Evolutionary conservation across 2,888 invertebrate genomes (phyloP).

Genomic region (Teleogryllus oceanicus): DNA sequence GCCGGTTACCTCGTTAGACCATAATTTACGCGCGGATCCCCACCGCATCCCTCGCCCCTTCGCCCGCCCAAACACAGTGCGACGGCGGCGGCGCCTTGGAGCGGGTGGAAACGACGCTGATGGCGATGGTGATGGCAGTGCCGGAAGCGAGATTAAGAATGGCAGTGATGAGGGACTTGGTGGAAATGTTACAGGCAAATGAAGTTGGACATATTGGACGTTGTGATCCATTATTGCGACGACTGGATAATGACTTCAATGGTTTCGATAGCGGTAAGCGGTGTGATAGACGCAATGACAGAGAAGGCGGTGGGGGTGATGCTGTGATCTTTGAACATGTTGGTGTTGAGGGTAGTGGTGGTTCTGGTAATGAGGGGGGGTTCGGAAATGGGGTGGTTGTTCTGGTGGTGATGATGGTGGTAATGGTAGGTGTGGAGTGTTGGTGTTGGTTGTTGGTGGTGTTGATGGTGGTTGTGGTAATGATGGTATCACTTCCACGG

Average conservation of each 20-base stretch:
- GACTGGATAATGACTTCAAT: not conserved
- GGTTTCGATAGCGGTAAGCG: not conserved
- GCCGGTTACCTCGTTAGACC: not conserved
- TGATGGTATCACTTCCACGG: too few species aligned
- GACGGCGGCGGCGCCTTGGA: too few species aligned
- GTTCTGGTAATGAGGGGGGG: not conserved
- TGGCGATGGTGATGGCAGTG: too few species aligned
- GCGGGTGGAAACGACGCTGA: too few species aligned
- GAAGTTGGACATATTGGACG: not conserved
- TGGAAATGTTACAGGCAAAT: not conserved
- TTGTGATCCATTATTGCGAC: not conserved
- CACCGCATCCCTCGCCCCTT: too few species aligned
- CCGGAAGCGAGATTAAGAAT: too few species aligned
- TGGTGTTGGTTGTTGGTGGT: too few species aligned
- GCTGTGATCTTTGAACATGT: not conserved
- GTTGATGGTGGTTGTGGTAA: too few species aligned
- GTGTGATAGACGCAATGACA: not conserved
- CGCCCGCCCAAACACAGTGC: too few species aligned
- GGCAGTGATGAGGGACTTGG: not conserved
- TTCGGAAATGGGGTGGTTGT: too few species aligned
- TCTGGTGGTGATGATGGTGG: too few species aligned
- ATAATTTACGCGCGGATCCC: not conserved
- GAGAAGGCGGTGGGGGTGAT: not conserved
- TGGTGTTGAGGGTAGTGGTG: not conserved
- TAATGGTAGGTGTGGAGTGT: too few species aligned